phyloP scores from a whole-genome alignment of 2,113 vertebrate species.

The Pelvicachromis taeniatus region DNA sequence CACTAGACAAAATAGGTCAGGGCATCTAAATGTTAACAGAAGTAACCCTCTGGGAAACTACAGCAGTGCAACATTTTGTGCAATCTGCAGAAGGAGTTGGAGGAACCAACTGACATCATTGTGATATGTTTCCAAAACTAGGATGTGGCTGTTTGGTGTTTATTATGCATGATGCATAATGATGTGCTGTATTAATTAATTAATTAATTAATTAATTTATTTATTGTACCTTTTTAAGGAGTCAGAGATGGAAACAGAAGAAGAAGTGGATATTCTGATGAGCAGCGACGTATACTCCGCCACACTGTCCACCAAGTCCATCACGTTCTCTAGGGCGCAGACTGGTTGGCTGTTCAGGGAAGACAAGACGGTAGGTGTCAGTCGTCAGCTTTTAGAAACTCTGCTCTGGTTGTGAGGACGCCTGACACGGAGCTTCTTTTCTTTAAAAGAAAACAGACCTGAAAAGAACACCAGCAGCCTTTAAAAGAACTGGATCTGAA shows the following conservation, averaged over 20 bases:
- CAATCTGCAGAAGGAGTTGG: not conserved
- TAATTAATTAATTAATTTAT: no score
- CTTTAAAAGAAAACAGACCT: not conserved
- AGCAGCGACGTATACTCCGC: conserved; percentile 98
- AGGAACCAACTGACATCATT: not conserved
- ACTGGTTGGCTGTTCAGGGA: conserved; percentile 97
- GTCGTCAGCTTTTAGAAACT: not conserved
- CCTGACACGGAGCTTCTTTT: not conserved
- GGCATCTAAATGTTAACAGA: not conserved
- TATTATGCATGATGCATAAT: not conserved
- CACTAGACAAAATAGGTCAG: not conserved
- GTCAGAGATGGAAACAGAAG: conserved; percentile 97
- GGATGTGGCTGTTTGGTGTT: not conserved
- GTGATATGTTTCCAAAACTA: not conserved
- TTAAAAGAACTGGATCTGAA: not conserved
- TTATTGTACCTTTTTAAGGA: conserved; percentile 73
- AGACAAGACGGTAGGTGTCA: conserved; percentile 89
- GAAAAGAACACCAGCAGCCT: not conserved
- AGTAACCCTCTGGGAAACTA: not conserved
- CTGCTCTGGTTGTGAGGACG: not conserved
- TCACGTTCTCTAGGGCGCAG: conserved; percentile 93
- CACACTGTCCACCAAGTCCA: conserved; percentile 97
- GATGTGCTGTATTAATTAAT: not conserved
- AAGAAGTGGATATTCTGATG: conserved; percentile 99
- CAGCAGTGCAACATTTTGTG: not conserved